Conservation (phyloP, 2,113 vertebrate species). For the Ginglymostoma cirratum region DNA sequence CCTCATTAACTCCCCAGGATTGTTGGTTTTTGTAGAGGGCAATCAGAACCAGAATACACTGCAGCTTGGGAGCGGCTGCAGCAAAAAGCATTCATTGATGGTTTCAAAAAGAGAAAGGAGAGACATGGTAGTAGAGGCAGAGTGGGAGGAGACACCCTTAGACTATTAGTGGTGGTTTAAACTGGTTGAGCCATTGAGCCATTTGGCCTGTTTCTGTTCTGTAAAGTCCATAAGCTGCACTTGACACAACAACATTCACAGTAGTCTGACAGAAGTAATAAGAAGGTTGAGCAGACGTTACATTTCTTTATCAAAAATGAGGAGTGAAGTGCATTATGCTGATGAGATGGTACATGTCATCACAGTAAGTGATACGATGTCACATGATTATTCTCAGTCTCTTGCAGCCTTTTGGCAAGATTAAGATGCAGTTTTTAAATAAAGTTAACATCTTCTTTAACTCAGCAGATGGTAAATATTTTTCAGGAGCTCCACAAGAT, state of each 20-base stretch:
- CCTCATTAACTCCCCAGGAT: neutral
- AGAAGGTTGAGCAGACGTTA: too few species aligned
- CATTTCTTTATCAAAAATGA: too few species aligned
- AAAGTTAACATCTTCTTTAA: too few species aligned
- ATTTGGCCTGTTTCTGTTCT: neutral
- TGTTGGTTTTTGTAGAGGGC: neutral
- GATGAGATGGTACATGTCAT: too few species aligned
- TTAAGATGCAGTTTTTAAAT: too few species aligned
- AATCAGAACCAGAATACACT: neutral
- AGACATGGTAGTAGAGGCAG: neutral
- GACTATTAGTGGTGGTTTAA: neutral
- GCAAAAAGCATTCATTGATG: neutral
- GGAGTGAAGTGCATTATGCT: too few species aligned
- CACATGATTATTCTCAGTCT: too few species aligned
- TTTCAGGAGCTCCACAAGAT: too few species aligned
- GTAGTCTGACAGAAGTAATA: too few species aligned
- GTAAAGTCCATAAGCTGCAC: neutral
- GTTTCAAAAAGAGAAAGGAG: neutral
- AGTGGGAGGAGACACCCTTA: neutral
- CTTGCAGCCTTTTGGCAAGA: too few species aligned
- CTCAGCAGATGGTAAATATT: too few species aligned
- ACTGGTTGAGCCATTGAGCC: neutral
- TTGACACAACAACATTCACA: neutral
- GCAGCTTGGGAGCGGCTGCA: neutral
- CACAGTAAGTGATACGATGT: too few species aligned